Percentiles rank a stretch among this genome's conserved stretches.
These are phyloP conservation scores for Macaria notata DNA, from an alignment of 2,888 invertebrate genomes.

Conservation along the genomic window DNA sequence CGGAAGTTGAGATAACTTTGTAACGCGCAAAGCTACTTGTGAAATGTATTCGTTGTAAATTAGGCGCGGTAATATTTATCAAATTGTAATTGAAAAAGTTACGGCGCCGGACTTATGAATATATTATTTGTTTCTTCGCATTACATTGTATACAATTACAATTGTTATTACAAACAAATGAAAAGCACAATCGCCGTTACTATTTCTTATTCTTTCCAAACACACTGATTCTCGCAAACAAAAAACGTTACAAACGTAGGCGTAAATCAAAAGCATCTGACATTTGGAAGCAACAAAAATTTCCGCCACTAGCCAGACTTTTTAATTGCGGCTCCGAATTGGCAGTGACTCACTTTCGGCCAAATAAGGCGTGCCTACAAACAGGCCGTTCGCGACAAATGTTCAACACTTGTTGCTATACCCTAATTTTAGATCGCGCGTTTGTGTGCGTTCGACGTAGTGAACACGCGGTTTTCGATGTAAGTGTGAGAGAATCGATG, in stretches of 20 bases:
- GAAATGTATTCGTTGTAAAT: too few species aligned
- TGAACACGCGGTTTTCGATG: constrained; percentile 16
- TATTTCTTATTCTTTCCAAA: too few species aligned
- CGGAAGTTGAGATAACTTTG: too few species aligned
- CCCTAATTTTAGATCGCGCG: constrained; percentile 31
- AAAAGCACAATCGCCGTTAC: too few species aligned
- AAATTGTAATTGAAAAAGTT: too few species aligned
- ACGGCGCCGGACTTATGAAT: too few species aligned
- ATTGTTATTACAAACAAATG: too few species aligned
- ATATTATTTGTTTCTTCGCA: too few species aligned
- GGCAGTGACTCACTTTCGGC: constrained; percentile 32
- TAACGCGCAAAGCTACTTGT: too few species aligned
- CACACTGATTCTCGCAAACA: too few species aligned
- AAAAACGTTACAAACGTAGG: neutral
- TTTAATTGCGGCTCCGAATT: constrained; percentile 27
- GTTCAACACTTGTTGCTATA: constrained; percentile 35
- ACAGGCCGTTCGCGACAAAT: constrained; percentile 28
- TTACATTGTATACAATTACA: too few species aligned
- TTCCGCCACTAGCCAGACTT: constrained; percentile 15
- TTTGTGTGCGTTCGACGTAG: constrained; percentile 28
- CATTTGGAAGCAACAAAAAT: constrained; percentile 15
- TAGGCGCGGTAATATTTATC: too few species aligned
- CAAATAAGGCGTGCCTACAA: constrained; percentile 34
- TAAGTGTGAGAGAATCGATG: constrained; percentile 16
- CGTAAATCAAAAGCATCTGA: constrained; percentile 12